Conservation (phyloP, 2,888 invertebrate species). For the Ophion obscuratus region DNA sequence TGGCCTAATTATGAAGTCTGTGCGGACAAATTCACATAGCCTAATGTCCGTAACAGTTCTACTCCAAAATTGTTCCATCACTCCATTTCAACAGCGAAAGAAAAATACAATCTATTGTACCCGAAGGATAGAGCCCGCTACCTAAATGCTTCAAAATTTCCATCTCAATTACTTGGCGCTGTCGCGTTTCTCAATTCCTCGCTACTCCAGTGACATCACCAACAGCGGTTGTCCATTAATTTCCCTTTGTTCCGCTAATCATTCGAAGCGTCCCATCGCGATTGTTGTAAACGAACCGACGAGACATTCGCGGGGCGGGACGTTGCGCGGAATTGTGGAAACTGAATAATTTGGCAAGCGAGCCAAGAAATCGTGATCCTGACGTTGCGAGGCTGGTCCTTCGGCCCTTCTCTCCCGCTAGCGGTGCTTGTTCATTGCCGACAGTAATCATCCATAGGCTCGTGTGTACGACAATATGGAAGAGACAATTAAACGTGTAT, state of each 20-base stretch:
- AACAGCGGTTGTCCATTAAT: conserved; percentile 22
- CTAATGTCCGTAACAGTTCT: too few species aligned
- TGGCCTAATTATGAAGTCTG: too few species aligned
- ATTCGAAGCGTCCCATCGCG: conserved; percentile 33
- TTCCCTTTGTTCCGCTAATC: conserved; percentile 30
- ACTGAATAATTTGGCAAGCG: conserved; percentile 72
- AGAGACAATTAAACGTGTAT: neutral
- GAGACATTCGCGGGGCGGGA: conserved; percentile 35
- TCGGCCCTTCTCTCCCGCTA: conserved; percentile 9
- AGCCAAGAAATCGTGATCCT: conserved; percentile 68
- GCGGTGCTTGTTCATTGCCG: conserved; percentile 13
- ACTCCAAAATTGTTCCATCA: too few species aligned
- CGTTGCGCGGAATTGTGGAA: conserved; percentile 57
- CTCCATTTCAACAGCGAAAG: too few species aligned
- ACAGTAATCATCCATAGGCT: conserved; percentile 42
- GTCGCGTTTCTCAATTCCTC: neutral
- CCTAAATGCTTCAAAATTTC: too few species aligned
- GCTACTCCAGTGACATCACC: neutral
- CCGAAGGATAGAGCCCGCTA: too few species aligned
- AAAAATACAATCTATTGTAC: too few species aligned
- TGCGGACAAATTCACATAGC: too few species aligned
- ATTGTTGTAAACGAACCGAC: conserved; percentile 39
- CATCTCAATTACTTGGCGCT: too few species aligned
- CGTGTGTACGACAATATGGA: neutral
- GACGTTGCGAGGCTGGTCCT: conserved; percentile 35